A percentile compares a stretch with the other conserved stretches of the same genome.
Conservation (phyloP, 2,797 vertebrate species). For the Bryconaethiops microstoma region DNA sequence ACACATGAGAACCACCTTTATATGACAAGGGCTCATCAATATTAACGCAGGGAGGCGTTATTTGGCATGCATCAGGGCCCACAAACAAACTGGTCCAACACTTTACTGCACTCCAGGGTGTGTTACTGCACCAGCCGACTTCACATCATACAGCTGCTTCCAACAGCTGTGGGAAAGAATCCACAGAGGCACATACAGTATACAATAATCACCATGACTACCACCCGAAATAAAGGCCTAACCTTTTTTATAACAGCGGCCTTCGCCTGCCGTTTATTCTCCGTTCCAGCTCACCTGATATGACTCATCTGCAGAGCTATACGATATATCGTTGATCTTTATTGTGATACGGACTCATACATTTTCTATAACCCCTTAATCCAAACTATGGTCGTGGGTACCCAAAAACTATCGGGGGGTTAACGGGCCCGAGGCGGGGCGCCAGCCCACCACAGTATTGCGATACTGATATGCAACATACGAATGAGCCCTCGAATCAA, state of each 20-base stretch:
- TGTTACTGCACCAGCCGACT: not conserved
- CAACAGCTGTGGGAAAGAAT: slow-evolving; percentile 8
- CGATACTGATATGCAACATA: not conserved
- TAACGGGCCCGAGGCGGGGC: no score
- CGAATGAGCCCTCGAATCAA: not conserved
- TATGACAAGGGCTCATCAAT: not conserved
- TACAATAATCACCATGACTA: not conserved
- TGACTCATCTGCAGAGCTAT: not conserved
- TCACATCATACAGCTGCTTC: slow-evolving; percentile 30
- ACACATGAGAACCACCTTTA: not conserved
- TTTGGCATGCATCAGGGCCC: slow-evolving; percentile 22
- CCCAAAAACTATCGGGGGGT: no score
- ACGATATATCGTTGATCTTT: not conserved
- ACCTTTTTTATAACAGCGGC: no score
- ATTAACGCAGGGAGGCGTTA: slow-evolving; percentile 9
- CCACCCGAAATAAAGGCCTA: not conserved
- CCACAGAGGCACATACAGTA: slow-evolving; percentile 13
- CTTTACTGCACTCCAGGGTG: slow-evolving; percentile 12
- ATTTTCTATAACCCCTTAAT: no score
- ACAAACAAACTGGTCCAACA: not conserved
- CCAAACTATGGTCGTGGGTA: no score
- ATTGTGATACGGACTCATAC: not conserved
- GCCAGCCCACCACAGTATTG: not conserved
- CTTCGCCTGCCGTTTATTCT: not conserved
- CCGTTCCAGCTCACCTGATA: not conserved